Percentiles rank a stretch among this genome's conserved stretches.
phyloP scores from a whole-genome alignment of 2,113 vertebrate species.

The Sakesphorus luctuosus region DNA sequence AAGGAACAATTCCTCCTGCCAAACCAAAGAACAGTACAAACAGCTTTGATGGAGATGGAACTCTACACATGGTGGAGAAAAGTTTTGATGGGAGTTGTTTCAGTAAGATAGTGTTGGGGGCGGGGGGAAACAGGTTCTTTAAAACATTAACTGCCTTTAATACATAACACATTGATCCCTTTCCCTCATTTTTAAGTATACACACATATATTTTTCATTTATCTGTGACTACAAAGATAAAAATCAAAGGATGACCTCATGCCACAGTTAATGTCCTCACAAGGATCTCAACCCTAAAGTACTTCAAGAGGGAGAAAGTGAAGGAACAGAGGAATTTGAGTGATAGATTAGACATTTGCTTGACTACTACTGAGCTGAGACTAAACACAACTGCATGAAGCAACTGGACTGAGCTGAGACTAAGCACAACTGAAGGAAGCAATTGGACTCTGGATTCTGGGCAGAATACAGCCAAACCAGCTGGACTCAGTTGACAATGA shows the following conservation, averaged over 20 bases:
- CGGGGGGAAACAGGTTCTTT: neutral
- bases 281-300: neutral
- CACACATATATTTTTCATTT: neutral
- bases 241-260: neutral
- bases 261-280: neutral
- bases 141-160: neutral
- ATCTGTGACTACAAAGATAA: neutral
- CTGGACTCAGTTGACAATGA: conserved; percentile 42
- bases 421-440: neutral
- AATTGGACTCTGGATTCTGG: neutral
- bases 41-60: neutral
- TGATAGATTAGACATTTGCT: neutral
- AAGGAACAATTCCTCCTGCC: conserved; percentile 46
- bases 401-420: neutral
- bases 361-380: neutral
- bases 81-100: conserved; percentile 15
- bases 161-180: neutral
- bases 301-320: neutral
- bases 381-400: neutral
- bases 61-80: neutral
- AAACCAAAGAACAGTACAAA: neutral
- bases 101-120: neutral
- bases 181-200: neutral
- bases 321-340: neutral
- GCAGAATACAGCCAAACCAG: conserved; percentile 15